Percentiles rank a stretch among this genome's conserved stretches.
phyloP scores from a whole-genome alignment of 1,140 invertebrate genomes.

The Pectinophora gossypiella region DNA sequence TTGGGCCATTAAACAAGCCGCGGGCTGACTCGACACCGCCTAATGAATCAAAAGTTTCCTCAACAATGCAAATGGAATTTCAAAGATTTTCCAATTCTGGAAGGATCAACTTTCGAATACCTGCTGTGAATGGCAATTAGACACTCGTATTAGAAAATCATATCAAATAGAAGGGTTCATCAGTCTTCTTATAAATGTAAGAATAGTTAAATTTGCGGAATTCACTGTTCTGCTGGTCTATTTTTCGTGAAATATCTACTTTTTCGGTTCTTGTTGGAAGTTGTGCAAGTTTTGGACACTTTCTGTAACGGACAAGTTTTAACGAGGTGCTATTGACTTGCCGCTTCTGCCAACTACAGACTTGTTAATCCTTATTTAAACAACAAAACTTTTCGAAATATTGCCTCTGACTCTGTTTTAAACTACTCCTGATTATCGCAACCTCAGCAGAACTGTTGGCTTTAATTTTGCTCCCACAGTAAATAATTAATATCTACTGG shows the following conservation, averaged over 20 bases:
- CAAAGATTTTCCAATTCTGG: constrained; percentile 10
- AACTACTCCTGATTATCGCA: no score
- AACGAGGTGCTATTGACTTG: constrained; percentile 47
- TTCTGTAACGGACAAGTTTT: constrained; percentile 42
- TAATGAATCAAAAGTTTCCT: constrained; percentile 48
- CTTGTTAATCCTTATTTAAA: constrained; percentile 41
- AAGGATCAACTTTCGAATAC: constrained; percentile 2
- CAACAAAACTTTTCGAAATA: constrained; percentile 32
- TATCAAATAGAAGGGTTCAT: no score
- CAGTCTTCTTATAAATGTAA: no score
- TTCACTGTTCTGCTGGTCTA: no score
- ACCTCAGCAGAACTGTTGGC: no score
- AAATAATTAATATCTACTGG: no score
- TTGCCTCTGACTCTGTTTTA: not conserved
- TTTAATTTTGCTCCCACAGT: no score
- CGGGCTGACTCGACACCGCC: constrained; percentile 14
- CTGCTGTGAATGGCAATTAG: not conserved
- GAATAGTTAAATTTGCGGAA: no score
- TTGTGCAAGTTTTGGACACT: constrained; percentile 18
- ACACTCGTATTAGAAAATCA: not conserved
- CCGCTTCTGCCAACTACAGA: constrained; percentile 23
- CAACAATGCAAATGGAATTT: constrained; percentile 24
- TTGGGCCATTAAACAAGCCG: constrained; percentile 39
- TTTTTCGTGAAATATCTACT: no score
- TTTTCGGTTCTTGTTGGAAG: no score